These are phyloP conservation scores for Lepus americanus DNA, from an alignment of 2,113 vertebrate genomes.

Conservation along the genomic window DNA sequence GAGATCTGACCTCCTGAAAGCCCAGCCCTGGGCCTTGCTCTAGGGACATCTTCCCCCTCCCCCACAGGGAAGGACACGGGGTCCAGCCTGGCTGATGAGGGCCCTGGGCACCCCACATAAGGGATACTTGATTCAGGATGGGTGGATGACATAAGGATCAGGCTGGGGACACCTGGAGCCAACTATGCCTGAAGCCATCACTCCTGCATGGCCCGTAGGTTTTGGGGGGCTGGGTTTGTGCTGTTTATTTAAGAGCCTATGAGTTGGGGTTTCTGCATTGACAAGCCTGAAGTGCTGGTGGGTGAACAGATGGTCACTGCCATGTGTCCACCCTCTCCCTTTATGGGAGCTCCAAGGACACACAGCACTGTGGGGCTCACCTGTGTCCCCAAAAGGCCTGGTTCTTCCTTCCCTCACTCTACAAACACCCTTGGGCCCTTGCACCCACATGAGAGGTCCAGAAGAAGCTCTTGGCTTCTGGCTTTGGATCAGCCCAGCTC, in stretches of 20 bases:
- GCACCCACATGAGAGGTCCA: too few relatives aligned
- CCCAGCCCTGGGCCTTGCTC: not conserved
- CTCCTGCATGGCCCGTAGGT: not conserved
- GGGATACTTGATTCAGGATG: not conserved
- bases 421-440: not conserved
- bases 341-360: not conserved
- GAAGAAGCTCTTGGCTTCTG: too few relatives aligned
- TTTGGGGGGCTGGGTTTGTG: not conserved
- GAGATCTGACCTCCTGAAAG: not conserved
- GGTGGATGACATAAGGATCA: not conserved
- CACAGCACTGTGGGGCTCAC: not conserved
- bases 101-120: not conserved
- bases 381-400: not conserved
- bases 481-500: too few relatives aligned
- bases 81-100: not conserved
- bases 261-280: not conserved
- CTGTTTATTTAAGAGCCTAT: not conserved
- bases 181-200: not conserved
- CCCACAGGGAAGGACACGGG: not conserved
- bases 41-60: too few relatives aligned
- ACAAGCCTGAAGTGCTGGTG: not conserved
- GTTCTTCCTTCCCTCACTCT: not conserved
- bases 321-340: not conserved
- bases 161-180: not conserved
- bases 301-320: not conserved